These are phyloP conservation scores for Tonatia bakeri DNA, from an alignment of 2,113 vertebrate genomes.

Conservation along the genomic window DNA sequence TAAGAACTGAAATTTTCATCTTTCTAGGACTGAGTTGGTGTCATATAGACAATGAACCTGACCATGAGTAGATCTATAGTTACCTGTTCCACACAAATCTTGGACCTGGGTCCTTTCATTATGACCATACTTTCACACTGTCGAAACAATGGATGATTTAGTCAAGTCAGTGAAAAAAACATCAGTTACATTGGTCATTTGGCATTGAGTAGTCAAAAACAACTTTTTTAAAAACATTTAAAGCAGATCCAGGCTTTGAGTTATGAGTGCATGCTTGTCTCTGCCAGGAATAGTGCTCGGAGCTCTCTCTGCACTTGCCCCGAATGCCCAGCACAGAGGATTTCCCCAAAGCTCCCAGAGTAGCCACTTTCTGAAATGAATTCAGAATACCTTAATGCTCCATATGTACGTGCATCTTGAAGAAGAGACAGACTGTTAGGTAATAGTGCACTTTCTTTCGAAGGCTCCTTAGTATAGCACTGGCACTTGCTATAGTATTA, in stretches of 20 bases:
- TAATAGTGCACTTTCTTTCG: background rate
- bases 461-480: background rate
- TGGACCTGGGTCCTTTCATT: conserved; percentile 3
- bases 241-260: background rate
- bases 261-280: background rate
- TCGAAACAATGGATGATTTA: background rate
- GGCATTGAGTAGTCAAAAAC: background rate
- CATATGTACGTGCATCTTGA: background rate
- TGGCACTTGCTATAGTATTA: background rate
- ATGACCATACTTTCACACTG: background rate
- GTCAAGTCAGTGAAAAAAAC: background rate
- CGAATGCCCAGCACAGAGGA: background rate
- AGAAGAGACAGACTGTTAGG: background rate
- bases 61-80: background rate
- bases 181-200: background rate
- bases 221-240: background rate
- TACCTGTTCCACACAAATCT: background rate
- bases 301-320: background rate
- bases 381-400: background rate
- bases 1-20: background rate
- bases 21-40: background rate
- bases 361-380: background rate
- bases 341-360: background rate
- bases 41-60: background rate
- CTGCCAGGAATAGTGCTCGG: background rate